Evolutionary conservation across 1,140 invertebrate genomes (phyloP).

Genomic region (Ips typographus): DNA sequence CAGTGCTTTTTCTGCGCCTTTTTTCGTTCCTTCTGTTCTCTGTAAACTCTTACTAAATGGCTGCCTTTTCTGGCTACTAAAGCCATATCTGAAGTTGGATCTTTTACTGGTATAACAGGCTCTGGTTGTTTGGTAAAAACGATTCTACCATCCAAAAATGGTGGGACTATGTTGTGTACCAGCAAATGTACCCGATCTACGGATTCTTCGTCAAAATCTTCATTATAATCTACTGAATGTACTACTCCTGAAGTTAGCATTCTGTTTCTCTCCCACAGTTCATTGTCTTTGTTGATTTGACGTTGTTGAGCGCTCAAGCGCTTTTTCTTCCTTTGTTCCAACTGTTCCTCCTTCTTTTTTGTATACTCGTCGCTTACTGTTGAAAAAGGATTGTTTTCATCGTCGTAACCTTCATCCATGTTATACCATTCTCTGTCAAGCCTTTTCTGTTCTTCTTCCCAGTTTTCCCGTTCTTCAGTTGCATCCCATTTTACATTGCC

Average conservation of each 20-base stretch:
- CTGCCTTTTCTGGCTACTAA: slow-evolving; percentile 95
- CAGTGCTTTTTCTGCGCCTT: slow-evolving; percentile 99
- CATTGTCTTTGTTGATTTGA: slow-evolving; percentile 96
- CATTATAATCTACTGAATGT: slow-evolving; percentile 83
- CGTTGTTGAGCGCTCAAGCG: slow-evolving; percentile 91
- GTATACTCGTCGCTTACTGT: slow-evolving; percentile 89
- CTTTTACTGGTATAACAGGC: slow-evolving; percentile 89
- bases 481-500: slow-evolving; percentile 57
- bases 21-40: slow-evolving; percentile 94
- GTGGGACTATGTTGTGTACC: slow-evolving; percentile 98
- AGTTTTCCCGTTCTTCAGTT: slow-evolving; percentile 73
- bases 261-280: slow-evolving; percentile 97
- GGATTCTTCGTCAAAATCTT: slow-evolving; percentile 94
- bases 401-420: slow-evolving; percentile 91
- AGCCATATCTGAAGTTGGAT: slow-evolving; percentile 98
- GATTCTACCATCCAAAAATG: slow-evolving; percentile 97
- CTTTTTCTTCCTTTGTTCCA: slow-evolving; percentile 87
- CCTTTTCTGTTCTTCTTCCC: slow-evolving; percentile 92
- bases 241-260: slow-evolving; percentile 96
- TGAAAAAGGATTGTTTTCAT: slow-evolving; percentile 90
- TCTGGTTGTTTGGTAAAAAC: slow-evolving; percentile 99
- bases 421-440: slow-evolving; percentile 97
- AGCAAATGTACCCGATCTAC: slow-evolving; percentile 89
- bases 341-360: slow-evolving; percentile 86
- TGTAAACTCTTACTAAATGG: slow-evolving; percentile 80